Evolutionary conservation across 1,140 invertebrate species (phyloP).

Genomic region (Anastatus disparis): DNA sequence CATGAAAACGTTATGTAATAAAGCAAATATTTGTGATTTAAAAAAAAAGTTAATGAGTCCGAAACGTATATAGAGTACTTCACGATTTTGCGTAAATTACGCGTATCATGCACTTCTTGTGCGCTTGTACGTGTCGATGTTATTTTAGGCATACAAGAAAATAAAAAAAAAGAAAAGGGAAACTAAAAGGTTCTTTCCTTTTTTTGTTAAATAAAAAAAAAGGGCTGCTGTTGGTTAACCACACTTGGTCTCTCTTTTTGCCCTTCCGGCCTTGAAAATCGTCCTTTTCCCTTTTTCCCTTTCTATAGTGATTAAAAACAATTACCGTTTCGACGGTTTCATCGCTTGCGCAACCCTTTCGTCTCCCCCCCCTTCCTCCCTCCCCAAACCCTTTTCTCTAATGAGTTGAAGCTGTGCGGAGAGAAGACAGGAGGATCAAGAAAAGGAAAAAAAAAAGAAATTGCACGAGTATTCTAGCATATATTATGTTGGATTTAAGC

Average conservation of each 20-base stretch:
- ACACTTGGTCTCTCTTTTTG: slow-evolving; percentile 5
- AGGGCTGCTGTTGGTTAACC: slow-evolving; percentile 33
- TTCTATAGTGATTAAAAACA: slow-evolving; percentile 41
- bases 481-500: neutral
- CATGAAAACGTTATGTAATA: slow-evolving; percentile 8
- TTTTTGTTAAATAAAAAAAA: too few relatives aligned
- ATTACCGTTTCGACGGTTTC: slow-evolving; percentile 32
- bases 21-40: slow-evolving; percentile 36
- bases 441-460: slow-evolving; percentile 3
- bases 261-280: neutral
- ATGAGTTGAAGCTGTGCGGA: slow-evolving; percentile 16
- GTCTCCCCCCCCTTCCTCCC: too few relatives aligned
- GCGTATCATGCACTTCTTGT: slow-evolving; percentile 26
- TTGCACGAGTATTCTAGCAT: neutral
- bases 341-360: too few relatives aligned
- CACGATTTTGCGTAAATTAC: slow-evolving; percentile 13
- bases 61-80: too few relatives aligned
- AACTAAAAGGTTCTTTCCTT: too few relatives aligned
- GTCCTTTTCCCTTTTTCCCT: neutral
- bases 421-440: neutral
- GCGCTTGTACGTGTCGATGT: slow-evolving; percentile 9
- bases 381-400: slow-evolving; percentile 8
- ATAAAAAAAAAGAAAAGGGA: too few relatives aligned
- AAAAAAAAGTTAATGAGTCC: slow-evolving; percentile 36
- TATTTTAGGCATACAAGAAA: too few relatives aligned